Base-by-base conservation (phyloP, 2,113 vertebrate genomes). In the Istiophorus platypterus region DNA sequence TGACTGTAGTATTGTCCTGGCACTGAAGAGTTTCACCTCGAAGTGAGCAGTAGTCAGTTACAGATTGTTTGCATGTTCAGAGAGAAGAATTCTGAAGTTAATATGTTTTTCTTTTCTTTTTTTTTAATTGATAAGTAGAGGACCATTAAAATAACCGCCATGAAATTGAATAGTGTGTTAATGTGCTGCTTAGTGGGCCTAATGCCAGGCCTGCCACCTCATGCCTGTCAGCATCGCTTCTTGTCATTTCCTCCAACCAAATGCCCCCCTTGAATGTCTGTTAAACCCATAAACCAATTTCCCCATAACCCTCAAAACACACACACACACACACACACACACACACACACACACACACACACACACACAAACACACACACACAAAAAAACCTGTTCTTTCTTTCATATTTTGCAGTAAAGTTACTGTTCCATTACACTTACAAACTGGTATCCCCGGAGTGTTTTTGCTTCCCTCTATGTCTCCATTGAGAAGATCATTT, bases 91-190 rank as follows among this genome's bases (percentile, higher is more conserved):
- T 84, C 73, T 74, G 77, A 77, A 82, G 69, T 68, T 51, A 85
- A 71, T 83, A 39, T 78, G 56, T 75, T 34, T 34, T 34, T 6
- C 3, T 69, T 29, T 56, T 63, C 69, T 72, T 72, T 71, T 29
- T 69, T 54, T 70, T 72, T 61, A 42, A 70, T 58, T 45, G 54
- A 2, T 9, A 85, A 83, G 18, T 59, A n/a, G 51, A 61, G 69
- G 64, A 59, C 57, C 79, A 82, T 93, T 91, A 91, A 93, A 92
- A 72, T 59, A 78, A 68, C 77, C 56, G 52, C 78, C 77, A 80
- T 92, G 83, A 92, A 88, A 93, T 78, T 87, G 57, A 88, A 80
- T 86, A 59, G 77, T 74, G 87, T 87, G 89, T 93, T 92, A 89
- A 91, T 88, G 79, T 74, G 84, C 58, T 79, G 62, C 74, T 54